Conservation (phyloP, 1,140 invertebrate genomes). For the Heliconius hewitsoni region DNA sequence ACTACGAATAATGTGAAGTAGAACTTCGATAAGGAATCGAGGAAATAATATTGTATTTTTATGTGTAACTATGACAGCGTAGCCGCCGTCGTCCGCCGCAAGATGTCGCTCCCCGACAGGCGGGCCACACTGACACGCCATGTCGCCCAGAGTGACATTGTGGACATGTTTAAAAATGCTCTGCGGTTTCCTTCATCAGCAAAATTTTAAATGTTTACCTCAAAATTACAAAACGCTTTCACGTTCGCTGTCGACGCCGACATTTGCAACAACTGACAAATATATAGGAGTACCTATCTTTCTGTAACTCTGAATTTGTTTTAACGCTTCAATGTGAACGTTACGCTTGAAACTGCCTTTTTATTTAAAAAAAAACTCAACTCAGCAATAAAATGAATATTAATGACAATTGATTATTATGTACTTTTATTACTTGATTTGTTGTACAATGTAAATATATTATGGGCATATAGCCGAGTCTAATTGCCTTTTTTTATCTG, state of each 20-base stretch:
- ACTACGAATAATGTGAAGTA: not conserved
- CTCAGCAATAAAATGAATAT: not conserved
- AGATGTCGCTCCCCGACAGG: constrained; percentile 33
- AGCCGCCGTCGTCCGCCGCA: not conserved
- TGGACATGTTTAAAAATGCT: constrained; percentile 45
- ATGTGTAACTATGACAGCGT: not conserved
- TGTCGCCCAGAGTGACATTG: constrained; percentile 37
- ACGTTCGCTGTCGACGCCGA: constrained; percentile 39
- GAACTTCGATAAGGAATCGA: not conserved
- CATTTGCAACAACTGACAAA: constrained; percentile 23
- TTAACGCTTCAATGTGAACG: not conserved
- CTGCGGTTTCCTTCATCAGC: constrained; percentile 36
- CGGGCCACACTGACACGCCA: constrained; percentile 37
- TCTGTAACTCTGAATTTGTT: not conserved
- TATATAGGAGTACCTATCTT: not conserved
- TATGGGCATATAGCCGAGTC: not conserved
- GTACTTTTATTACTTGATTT: not conserved
- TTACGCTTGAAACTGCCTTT: not conserved
- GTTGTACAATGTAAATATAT: not conserved
- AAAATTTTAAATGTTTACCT: constrained; percentile 31
- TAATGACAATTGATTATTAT: not conserved
- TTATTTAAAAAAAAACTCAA: not conserved
- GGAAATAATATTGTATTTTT: not conserved
- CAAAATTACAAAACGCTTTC: constrained; percentile 32
- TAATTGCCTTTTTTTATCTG: not conserved